Base-by-base conservation (phyloP, 1,140 invertebrate genomes). In the Drosophila murphyi region DNA sequence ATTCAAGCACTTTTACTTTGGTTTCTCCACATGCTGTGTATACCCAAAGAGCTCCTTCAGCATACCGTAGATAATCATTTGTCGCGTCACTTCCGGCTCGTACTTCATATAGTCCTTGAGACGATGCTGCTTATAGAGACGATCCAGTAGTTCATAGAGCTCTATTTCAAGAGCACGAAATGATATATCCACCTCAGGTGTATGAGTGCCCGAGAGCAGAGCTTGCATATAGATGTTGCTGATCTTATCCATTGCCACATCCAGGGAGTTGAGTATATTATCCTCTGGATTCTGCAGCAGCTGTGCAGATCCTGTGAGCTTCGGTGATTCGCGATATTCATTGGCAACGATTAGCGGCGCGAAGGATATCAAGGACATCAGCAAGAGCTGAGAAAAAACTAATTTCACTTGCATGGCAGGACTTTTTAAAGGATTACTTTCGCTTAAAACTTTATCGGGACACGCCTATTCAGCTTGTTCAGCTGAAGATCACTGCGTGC, bases 11-110 rank as follows among this genome's bases (percentile, higher is more conserved):
- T 65, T 69, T 51, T 47, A 51, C 34, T 52, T 28, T 32, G 45
- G 32, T 12, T 20, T 59, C 50, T 68, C 56, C 1, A 45, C 52
- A 7, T 83, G 80, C 47, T 72, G 73, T 6, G 82, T 65, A 65
- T 91, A 91, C 47, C 90, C 90, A 59, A 92, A 91, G 57, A 92
- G 60, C 55, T 82, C 75, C 75, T 92, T 92, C 3, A 92, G 61
- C 90, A 92, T 82, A 43, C 83, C 92, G 51, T 92, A 92, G 70
- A 92, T 74, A 48, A 92, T 82, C 90, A 92, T 87, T 90, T 92
- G 90, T 57, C 82, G 75, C 47, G 90, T 90, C 57, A 92, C 90
- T 76, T 90, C 87, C 57, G 87, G 75, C 59, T 92, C 90, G 47
- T 92, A 92, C 37, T 77, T 81, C 83, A 92, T 92, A 28, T 91